These are phyloP conservation scores for Perithous albicinctus DNA, from an alignment of 2,888 invertebrate species.

Conservation along the genomic window DNA sequence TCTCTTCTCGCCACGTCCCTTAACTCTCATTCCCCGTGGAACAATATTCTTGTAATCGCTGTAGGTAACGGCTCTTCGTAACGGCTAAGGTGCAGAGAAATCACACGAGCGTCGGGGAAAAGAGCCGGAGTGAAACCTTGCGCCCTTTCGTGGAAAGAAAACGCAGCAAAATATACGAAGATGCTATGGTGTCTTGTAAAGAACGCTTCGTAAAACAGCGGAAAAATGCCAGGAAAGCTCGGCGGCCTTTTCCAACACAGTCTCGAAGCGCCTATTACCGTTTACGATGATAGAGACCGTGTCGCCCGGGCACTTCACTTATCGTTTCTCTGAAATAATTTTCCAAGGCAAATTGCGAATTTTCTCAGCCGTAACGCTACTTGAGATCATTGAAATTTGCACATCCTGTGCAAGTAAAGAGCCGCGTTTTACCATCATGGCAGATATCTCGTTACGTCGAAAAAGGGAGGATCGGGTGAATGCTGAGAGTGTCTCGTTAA, in stretches of 20 bases:
- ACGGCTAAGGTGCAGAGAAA: slow-evolving; percentile 31
- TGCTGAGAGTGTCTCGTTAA: background rate
- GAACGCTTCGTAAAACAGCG: slow-evolving; percentile 55
- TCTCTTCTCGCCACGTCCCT: slow-evolving; percentile 22
- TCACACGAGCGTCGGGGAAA: slow-evolving; percentile 17
- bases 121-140: slow-evolving; percentile 26
- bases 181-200: slow-evolving; percentile 31
- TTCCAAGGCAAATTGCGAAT: slow-evolving; percentile 58
- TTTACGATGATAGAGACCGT: slow-evolving; percentile 65
- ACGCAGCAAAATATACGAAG: background rate
- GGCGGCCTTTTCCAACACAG: slow-evolving; percentile 17
- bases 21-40: slow-evolving; percentile 37
- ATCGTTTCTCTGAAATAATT: slow-evolving; percentile 61
- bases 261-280: slow-evolving; percentile 54
- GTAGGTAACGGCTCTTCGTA: slow-evolving; percentile 58
- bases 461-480: background rate
- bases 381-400: background rate
- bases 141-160: slow-evolving; percentile 36
- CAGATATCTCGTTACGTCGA: background rate
- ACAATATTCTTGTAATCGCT: slow-evolving; percentile 66
- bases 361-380: slow-evolving; percentile 9
- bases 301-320: slow-evolving; percentile 48
- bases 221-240: slow-evolving; percentile 53
- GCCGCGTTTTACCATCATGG: background rate
- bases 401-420: background rate